Evolutionary conservation across 2,113 vertebrate species (phyloP), one percentile per base, ranked within the genome.

Genomic region (Cyprinus carpio): DNA sequence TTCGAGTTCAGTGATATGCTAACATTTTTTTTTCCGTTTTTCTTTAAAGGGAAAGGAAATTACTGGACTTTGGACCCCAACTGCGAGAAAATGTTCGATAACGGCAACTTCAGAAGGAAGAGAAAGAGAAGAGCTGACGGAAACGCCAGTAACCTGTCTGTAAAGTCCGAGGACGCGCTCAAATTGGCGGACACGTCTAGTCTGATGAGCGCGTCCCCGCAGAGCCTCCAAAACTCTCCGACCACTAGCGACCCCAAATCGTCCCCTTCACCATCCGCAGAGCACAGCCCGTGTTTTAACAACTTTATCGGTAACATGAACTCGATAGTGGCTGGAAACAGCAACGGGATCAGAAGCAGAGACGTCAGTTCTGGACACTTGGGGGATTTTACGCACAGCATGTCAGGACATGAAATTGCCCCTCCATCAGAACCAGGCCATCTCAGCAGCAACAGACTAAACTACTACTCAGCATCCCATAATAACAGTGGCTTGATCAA

Each of bases 51-150:
- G 1, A 98, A 98, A 90, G 98, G 97, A 20, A 97, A 94, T 88
- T 98, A 96, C 91, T 98, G 98, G 97, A 97, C 95, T 2, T 91
- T 98, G 64, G 96, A 99, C 87, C 97, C 97, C 1, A 96, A 96
- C 91, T 98, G 97, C 37, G 96, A 97, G 92, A 98, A 96, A 86
- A 97, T 97, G 96, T 98, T 46, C 43, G 43, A 46, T 46, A 46
- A 46, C 43, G 43, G 43, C 10, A 46, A 46, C 43, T 46, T 46
- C 92, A 92, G 96, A 60, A 92, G 97, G 72, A 97, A 96, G 91
- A 94, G 97, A 43, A 96, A 94, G 82, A 89, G 94, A 79, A 87
- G 95, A 34, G 82, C 91, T 0, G 96, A 96, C 51, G n/a, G 89
- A 0, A 86, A 86, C 54, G 8, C 72, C 1, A 0, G 37, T 0